Percentiles rank a stretch among this genome's conserved stretches.
Conservation (phyloP, 2,888 invertebrate genomes). For the Julus scandinavius region DNA sequence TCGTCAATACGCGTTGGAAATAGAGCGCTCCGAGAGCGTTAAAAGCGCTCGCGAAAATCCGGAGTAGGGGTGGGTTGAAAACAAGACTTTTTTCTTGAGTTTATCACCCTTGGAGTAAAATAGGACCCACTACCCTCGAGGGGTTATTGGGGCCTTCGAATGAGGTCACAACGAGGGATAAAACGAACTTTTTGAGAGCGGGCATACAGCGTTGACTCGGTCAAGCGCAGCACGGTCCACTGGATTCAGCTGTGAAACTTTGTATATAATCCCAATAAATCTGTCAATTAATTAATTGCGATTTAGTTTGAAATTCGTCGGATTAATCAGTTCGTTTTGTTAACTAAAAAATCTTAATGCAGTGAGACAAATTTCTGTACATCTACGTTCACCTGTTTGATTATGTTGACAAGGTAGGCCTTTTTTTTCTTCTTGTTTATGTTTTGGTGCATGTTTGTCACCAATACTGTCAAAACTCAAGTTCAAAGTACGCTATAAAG, state of each 20-base stretch:
- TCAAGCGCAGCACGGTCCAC: neutral
- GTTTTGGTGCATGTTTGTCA: neutral
- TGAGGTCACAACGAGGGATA: neutral
- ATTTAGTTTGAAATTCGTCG: no score
- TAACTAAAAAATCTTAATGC: no score
- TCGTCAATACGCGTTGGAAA: neutral
- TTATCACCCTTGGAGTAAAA: neutral
- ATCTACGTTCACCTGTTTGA: neutral
- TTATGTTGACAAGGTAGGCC: neutral
- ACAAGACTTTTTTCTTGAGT: neutral
- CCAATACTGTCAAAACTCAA: no score
- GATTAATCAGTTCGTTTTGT: no score
- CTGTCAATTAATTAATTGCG: no score
- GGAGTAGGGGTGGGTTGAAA: neutral
- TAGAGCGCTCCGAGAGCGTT: neutral
- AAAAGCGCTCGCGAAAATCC: neutral
- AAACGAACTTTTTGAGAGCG: neutral
- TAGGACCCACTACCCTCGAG: conserved; percentile 5
- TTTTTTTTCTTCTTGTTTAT: neutral
- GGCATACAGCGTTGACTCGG: neutral
- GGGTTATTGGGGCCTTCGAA: neutral
- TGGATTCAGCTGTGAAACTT: neutral
- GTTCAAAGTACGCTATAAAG: neutral
- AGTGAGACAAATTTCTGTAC: neutral
- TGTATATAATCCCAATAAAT: no score